These are phyloP conservation scores for Gallinago stenura DNA, from an alignment of 2,797 vertebrate species.

Conservation along the genomic window DNA sequence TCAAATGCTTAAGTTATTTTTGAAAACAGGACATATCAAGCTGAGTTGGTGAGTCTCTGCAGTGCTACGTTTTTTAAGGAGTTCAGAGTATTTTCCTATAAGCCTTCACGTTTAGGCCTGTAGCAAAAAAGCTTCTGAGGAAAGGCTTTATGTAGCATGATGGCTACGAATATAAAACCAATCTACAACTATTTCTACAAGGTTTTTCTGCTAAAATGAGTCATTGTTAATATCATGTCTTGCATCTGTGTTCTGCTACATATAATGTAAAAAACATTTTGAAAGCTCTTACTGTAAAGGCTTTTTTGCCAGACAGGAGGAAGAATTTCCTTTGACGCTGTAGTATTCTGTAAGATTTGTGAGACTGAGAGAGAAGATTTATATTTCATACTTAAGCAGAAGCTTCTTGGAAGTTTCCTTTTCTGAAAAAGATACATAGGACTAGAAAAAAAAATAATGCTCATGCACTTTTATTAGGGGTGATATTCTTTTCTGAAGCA, in stretches of 20 bases:
- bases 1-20: not conserved
- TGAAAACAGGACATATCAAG: not conserved
- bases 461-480: not conserved
- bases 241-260: not conserved
- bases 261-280: not conserved
- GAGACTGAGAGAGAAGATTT: not conserved
- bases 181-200: not conserved
- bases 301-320: not conserved
- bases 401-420: not conserved
- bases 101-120: not conserved
- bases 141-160: not conserved
- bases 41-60: not conserved
- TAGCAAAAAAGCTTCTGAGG: not conserved
- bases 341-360: not conserved
- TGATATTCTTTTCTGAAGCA: not conserved
- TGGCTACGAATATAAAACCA: not conserved
- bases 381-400: not conserved
- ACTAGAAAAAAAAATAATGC: not conserved
- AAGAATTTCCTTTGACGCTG: not conserved
- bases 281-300: not conserved
- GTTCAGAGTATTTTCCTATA: not conserved
- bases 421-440: not conserved
- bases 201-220: not conserved
- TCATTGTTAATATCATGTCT: not conserved
- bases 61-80: not conserved